These are phyloP conservation scores for Oligia fasciuncula DNA, from an alignment of 2,888 invertebrate species.

Conservation along the genomic window DNA sequence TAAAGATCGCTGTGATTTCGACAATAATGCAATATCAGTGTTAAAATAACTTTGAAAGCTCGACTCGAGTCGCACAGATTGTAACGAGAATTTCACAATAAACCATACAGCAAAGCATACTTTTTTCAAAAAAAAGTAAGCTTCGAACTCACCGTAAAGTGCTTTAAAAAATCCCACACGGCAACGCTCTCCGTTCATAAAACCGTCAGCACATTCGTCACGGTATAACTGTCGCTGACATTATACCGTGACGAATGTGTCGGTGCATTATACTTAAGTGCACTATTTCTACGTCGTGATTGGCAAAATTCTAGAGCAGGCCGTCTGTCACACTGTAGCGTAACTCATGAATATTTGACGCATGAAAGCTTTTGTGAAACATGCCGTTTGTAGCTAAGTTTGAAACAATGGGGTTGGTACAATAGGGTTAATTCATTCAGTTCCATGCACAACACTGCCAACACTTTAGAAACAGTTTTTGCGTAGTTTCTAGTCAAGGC, in stretches of 20 bases:
- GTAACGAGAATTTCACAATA: neutral
- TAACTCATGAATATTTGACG: conserved; percentile 17
- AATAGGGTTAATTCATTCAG: neutral
- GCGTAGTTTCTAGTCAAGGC: neutral
- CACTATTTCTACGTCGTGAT: conserved; percentile 30
- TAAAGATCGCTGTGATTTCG: neutral
- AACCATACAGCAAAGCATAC: neutral
- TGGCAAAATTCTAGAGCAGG: conserved; percentile 33
- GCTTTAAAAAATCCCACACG: conserved; percentile 4
- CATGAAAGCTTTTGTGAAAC: conserved; percentile 18
- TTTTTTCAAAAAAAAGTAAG: neutral
- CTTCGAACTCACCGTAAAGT: conserved; percentile 1
- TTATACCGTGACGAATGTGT: too few species aligned
- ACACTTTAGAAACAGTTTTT: neutral
- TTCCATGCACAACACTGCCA: neutral
- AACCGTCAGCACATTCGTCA: conserved; percentile 10
- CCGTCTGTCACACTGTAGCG: conserved; percentile 37
- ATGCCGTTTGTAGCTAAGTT: conserved; percentile 6
- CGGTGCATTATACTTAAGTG: conserved; percentile 43
- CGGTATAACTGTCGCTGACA: conserved; percentile 18
- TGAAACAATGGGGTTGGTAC: conserved; percentile 6
- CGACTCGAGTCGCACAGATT: neutral
- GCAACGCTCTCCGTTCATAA: neutral
- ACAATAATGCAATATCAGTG: neutral
- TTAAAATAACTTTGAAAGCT: neutral